A percentile compares a stretch with the other conserved stretches of the same genome.
Conservation (phyloP, 2,113 vertebrate genomes). For the Acrocephalus kingi region DNA sequence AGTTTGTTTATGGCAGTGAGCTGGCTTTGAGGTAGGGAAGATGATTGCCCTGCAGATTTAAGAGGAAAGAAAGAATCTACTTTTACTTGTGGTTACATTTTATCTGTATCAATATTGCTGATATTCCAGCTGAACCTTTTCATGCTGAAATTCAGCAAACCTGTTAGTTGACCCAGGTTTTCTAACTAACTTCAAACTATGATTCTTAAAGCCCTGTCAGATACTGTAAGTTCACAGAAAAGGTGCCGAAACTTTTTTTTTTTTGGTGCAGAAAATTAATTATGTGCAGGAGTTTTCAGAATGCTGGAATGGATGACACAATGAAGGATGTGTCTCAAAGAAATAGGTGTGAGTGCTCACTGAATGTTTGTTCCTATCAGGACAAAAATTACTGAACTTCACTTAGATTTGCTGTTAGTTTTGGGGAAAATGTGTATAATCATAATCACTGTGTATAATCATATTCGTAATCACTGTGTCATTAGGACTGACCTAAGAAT, state of each 20-base stretch:
- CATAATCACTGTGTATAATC: no score
- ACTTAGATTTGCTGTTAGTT: not conserved
- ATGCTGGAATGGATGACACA: not conserved
- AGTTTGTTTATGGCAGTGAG: not conserved
- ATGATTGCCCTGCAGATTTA: not conserved
- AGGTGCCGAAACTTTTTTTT: not conserved
- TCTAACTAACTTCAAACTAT: not conserved
- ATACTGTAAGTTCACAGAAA: not conserved
- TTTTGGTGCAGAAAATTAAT: not conserved
- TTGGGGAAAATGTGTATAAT: not conserved
- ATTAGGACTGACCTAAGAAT: not conserved
- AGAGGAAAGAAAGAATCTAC: not conserved
- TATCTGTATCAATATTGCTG: not conserved
- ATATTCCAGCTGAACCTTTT: not conserved
- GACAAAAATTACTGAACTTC: not conserved
- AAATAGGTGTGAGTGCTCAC: not conserved
- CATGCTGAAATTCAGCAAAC: not conserved
- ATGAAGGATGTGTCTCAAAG: not conserved
- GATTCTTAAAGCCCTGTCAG: not conserved
- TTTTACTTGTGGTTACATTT: not conserved
- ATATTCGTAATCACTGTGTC: not conserved
- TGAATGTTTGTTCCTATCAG: not conserved
- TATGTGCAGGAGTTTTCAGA: not conserved
- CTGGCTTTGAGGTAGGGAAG: not conserved
- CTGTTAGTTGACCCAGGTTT: not conserved